Base-by-base conservation (phyloP, 1,140 invertebrate genomes). In the Trichogramma pretiosum region DNA sequence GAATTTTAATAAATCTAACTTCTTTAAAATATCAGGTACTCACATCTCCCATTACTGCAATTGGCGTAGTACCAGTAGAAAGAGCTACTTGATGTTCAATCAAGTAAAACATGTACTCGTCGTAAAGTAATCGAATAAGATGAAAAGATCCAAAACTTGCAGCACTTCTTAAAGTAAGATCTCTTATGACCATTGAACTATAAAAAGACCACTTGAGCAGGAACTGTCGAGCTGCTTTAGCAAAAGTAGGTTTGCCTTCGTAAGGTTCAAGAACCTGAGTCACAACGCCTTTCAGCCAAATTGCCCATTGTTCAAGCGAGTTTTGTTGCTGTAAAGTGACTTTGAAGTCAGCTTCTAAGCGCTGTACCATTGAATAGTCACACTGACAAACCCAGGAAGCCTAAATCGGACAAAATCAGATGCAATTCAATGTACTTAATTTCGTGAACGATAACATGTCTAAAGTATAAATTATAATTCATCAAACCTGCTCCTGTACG, bases 81-180 rank as follows among this genome's bases (percentile, higher is more conserved):
- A 86, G 78, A 17, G 96, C 95, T 19, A 99, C 92, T 69, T 92
- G 86, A 67, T 95, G 89, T 72, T 99, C 96, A 55, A 99, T 90
- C 53, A 98, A 77, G 71, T 96, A 98, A 75, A 96, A 96, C 87
- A 99, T 96, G 66, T 98, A 99, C 69, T 99, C 97, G 69, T 99
- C 95, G 69, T 95, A 98, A 17, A 99, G 76, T 53, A 99, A 75
- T 35, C 95, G 83, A 60, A 99, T 95, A 36, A 99, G 78, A 76
- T 99, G 97, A 74, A 99, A 99, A 46, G 93, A 97, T 28, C 96
- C 97, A 75, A 99, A 99, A 67, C 92, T 96, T 10, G 93, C 90
- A 18, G 96, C 95, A 54, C 92, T 96, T 60, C 95, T 78, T 39
- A 97, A 73, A 30, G 93, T 98, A 43, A 98, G 75, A 74, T 98